phyloP scores from a whole-genome alignment of 2,113 vertebrate species.

The Pygathrix nemaeus region DNA sequence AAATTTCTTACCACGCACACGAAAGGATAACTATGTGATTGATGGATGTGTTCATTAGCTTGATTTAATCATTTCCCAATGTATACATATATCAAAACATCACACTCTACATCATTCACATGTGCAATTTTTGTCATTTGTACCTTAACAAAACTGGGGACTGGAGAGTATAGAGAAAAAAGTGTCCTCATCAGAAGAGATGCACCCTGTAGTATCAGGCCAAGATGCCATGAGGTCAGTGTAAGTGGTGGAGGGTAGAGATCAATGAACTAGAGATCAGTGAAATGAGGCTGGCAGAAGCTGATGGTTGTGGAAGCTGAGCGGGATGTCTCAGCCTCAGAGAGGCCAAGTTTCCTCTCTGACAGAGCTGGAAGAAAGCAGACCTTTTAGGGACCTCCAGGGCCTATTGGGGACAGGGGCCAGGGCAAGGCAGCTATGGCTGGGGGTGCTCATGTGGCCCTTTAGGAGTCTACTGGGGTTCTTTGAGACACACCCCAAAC shows the following conservation, averaged over 20 bases:
- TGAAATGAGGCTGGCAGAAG: too few relatives aligned
- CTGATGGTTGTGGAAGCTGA: neutral
- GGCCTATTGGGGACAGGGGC: neutral
- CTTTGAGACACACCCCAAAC: neutral
- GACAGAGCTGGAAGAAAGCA: neutral
- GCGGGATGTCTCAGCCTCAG: too few relatives aligned
- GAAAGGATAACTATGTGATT: neutral
- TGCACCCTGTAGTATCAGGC: accelerated
- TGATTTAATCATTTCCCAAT: neutral
- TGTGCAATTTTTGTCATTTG: neutral
- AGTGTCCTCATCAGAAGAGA: neutral
- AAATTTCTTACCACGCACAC: neutral
- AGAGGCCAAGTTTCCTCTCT: neutral
- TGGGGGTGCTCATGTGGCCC: neutral
- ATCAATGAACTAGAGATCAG: too few relatives aligned
- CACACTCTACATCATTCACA: neutral
- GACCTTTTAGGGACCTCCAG: neutral
- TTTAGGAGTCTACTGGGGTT: neutral
- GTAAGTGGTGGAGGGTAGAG: neutral
- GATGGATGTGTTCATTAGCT: neutral
- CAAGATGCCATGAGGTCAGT: neutral
- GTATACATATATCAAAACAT: neutral
- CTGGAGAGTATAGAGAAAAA: neutral
- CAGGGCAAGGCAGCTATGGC: too few relatives aligned
- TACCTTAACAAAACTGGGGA: neutral